Conservation (phyloP, 2,113 vertebrate genomes). For the Heteronetta atricapilla region DNA sequence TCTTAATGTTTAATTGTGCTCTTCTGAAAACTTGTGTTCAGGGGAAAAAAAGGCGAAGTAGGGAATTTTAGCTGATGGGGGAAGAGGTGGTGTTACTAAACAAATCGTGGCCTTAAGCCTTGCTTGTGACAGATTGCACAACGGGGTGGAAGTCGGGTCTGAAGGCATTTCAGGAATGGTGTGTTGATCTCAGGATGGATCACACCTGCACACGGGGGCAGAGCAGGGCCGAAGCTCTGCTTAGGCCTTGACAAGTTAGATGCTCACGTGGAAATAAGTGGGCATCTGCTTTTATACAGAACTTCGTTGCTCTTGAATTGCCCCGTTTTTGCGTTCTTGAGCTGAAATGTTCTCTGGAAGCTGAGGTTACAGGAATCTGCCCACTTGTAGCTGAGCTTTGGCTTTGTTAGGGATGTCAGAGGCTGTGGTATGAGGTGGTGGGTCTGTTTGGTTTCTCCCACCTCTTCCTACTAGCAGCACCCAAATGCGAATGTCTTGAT, state of each 20-base stretch:
- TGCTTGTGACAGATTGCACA: background rate
- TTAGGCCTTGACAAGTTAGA: background rate
- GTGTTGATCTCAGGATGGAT: background rate
- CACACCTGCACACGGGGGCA: background rate
- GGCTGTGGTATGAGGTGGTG: background rate
- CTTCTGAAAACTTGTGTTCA: background rate
- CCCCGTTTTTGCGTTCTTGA: background rate
- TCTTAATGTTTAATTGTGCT: background rate
- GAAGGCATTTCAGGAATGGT: background rate
- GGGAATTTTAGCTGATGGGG: background rate
- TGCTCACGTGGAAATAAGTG: background rate
- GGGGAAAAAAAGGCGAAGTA: background rate
- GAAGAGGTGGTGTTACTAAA: background rate
- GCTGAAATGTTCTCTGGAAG: background rate
- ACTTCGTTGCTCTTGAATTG: background rate
- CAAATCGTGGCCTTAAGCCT: background rate
- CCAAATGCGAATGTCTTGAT: background rate
- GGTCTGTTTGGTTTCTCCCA: background rate
- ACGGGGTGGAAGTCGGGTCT: background rate
- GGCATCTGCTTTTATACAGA: background rate
- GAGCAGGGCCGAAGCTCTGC: background rate
- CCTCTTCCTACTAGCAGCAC: background rate
- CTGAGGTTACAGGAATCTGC: background rate
- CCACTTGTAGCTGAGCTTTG: background rate
- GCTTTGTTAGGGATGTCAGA: background rate